Evolutionary conservation across 2,888 invertebrate species (phyloP), one percentile per base, ranked within the genome.

Genomic region (Polydrusus cervinus): DNA sequence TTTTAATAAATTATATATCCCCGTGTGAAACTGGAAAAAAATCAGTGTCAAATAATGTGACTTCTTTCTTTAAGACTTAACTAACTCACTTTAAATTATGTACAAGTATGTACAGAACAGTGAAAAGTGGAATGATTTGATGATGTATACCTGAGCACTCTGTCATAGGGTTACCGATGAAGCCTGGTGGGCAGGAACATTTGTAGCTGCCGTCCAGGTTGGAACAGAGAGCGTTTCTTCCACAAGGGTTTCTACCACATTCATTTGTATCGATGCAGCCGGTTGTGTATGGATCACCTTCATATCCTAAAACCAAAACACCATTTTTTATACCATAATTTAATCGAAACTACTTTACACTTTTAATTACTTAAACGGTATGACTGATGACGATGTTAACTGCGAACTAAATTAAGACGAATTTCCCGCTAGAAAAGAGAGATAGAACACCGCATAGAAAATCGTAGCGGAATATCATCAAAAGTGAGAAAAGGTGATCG

Each of bases 141-240:
- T 60, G 30, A 66, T 53, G 38, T 67, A 79, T 91, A 95, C 95
- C 95, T 88, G 90, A 90, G 87, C 95, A 96, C 80, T 90, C 91
- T 66, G 90, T 88, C 85, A 92, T 89, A 18, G 96, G 94, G 87
- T 96, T 93, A 81, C 96, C 96, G 80, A 91, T 89, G 87, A 92
- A 95, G 82, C 96, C 96, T 82, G 93, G 92, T 66, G 95, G 95
- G 86, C 97, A 97, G 57, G 92, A 85, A 87, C 97, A 97, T 80
- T 92, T 91, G 87, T 92, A 95, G 81, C 92, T 92, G 79, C 95
- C 96, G 74, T 93, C 92, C 66, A 92, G 88, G 86, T 96, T 96
- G 77, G 92, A 91, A 85, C 97, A 97, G 67, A 92, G 88, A 6
- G 96, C 95, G 81, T 92, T 92, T 77, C 93, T 89, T 67, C 96